Percentiles rank a stretch among this genome's conserved stretches.
Evolutionary conservation across 1,140 invertebrate species (phyloP).

Genomic region (Drosophila kanapiae): DNA sequence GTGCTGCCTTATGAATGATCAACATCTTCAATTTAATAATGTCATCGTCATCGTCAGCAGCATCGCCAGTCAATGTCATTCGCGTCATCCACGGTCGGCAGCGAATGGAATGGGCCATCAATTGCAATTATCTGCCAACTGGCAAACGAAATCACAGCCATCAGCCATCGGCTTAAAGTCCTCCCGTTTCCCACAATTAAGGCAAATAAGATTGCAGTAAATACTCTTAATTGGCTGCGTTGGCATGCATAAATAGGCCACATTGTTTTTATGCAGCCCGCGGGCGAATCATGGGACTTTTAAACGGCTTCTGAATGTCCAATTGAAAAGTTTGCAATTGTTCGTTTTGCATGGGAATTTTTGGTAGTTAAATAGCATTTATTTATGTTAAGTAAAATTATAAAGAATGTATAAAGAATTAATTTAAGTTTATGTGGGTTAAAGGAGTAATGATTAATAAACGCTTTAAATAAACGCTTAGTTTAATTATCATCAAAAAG

Average conservation of each 20-base stretch:
- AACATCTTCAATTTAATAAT: slow-evolving; percentile 77
- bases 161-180: slow-evolving; percentile 13
- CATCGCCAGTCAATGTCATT: slow-evolving; percentile 40
- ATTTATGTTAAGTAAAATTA: too few relatives aligned
- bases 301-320: neutral
- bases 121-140: slow-evolving; percentile 47
- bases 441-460: too few relatives aligned
- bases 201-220: slow-evolving; percentile 37
- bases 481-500: too few relatives aligned
- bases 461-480: too few relatives aligned
- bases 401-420: too few relatives aligned
- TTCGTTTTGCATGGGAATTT: neutral
- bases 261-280: slow-evolving; percentile 6
- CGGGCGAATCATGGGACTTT: neutral
- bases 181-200: slow-evolving; percentile 63
- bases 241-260: slow-evolving; percentile 35
- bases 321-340: neutral
- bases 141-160: slow-evolving; percentile 39
- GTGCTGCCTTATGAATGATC: slow-evolving; percentile 63
- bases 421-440: too few relatives aligned
- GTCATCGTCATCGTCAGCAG: slow-evolving; percentile 56
- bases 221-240: slow-evolving; percentile 36
- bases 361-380: too few relatives aligned
- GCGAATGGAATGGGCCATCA: slow-evolving; percentile 27
- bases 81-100: slow-evolving; percentile 27